A percentile compares a stretch with the other conserved stretches of the same genome.
phyloP scores from a whole-genome alignment of 1,140 invertebrate species.

The Bilobella aurantiaca region DNA sequence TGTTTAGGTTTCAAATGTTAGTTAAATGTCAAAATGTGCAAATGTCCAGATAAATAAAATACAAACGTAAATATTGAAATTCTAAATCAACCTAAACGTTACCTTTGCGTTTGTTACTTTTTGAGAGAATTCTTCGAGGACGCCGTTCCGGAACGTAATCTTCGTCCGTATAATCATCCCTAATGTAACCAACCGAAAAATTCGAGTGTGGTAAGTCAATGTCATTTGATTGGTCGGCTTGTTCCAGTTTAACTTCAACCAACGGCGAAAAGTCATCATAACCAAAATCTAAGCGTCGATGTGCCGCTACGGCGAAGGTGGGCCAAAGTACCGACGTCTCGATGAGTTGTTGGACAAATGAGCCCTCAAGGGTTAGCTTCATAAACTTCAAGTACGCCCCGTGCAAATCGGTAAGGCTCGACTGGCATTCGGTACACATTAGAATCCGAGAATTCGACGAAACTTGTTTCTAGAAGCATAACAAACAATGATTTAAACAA shows the following conservation, averaged over 20 bases:
- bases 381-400: neutral
- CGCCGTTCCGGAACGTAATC: no score
- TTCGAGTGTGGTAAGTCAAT: no score
- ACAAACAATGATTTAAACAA: neutral
- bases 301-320: neutral
- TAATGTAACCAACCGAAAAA: no score
- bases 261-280: neutral
- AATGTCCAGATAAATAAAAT: no score
- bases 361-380: neutral
- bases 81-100: no score
- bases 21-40: no score
- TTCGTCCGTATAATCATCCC: no score
- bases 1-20: no score
- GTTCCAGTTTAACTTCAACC: neutral
- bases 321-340: neutral
- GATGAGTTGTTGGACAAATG: neutral
- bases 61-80: no score
- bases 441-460: neutral
- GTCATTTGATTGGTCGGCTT: no score
- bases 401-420: neutral
- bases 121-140: no score
- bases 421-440: neutral
- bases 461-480: neutral
- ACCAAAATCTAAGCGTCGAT: neutral
- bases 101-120: no score